Base-by-base conservation (phyloP, 2,113 vertebrate genomes). In the Nerophis ophidion region DNA sequence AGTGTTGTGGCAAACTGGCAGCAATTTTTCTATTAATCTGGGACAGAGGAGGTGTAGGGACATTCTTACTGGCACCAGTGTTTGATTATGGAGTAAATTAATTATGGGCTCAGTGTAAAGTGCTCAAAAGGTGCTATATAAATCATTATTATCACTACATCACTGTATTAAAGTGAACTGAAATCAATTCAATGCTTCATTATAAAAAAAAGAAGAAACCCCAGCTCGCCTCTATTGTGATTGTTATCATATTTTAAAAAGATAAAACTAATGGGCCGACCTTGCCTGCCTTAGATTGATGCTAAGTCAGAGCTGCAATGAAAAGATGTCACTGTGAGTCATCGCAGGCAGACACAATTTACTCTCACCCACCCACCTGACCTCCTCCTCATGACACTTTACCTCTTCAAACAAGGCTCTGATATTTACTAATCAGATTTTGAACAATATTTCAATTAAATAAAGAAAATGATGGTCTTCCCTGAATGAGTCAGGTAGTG, bases 371-470 rank as follows among this genome's bases (percentile, higher is more conserved):
- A 47, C 44, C 19, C 8, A n/a, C 26, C 19, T 58, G 44, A 58
- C 56, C 54, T 56, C 36, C 54, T 56, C 36, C 13, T 56, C 36
- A 19, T 56, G 9, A 42, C 36, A 46, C 14, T 12, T 58, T 44
- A 44, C 13, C 19, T 46, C 5, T 19, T 26, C 13, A 46, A 17
- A 58, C 1, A 57, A 8, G 8, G 40, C 40, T 26, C 17, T 40
- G 45, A 45, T 45, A 57, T 57, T 33, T 57, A 5, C 33, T 33
- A 26, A 44, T 46, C n/a, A 19, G 7, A 15, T 16, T n/a, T 13
- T 33, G 42, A 58, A 13, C 4, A 7, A 5, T 46, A 42, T 34
- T 13, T 5, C 17, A 42, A 42, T 42, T 53, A 15, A 35, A 12
- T 14, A n/a, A 33, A 53, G 51, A 34, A 53, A 53, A 35, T 35